Base-by-base conservation (phyloP, 2,888 invertebrate species). In the Cerastoderma edule region DNA sequence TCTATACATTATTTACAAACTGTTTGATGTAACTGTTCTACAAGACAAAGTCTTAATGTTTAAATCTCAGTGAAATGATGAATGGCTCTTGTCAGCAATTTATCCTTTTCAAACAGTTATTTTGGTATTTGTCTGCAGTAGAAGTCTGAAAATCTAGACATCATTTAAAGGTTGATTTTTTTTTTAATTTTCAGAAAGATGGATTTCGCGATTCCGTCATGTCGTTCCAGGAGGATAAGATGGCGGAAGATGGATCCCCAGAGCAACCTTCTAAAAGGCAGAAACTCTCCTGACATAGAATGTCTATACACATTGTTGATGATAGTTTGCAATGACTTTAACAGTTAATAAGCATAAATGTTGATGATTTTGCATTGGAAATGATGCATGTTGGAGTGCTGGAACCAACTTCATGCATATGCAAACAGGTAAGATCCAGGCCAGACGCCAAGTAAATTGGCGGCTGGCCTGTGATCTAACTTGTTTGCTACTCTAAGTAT, bases 131-230 rank as follows among this genome's bases (percentile, higher is more conserved):
- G n/a, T n/a, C n/a, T n/a, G n/a, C n/a, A n/a, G n/a, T n/a, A 2
- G 24, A 50, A 50, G 50, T 1, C 22, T 22, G 8, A 39, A 13
- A 16, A 13, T 39, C 10, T 13, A 39, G 16, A 8, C 39, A 13
- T 39, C 39, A 39, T 39, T 13, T 13, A 39, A 39, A 39, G 39
- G 46, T 46, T 46, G n/a, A 46, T 46, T 16, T 46, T 46, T 2
- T 46, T 46, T 46, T 46, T 16, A 1, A 3, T 50, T 80, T 69
- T 27, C 77, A 87, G 87, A 83, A 77, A 64, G 87, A 83, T 63
- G 88, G 88, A 39, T 83, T 88, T 2, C 65, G 87, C 69, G 87
- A 88, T 75, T 70, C 83, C 27, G 65, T 77, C 6, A 65, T 54
- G 39, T 53, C 44, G 48, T 32, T n/a, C 13, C 33, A 66, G 5